Conservation (phyloP, 1,140 invertebrate species). For the Spodoptera frugiperda region DNA sequence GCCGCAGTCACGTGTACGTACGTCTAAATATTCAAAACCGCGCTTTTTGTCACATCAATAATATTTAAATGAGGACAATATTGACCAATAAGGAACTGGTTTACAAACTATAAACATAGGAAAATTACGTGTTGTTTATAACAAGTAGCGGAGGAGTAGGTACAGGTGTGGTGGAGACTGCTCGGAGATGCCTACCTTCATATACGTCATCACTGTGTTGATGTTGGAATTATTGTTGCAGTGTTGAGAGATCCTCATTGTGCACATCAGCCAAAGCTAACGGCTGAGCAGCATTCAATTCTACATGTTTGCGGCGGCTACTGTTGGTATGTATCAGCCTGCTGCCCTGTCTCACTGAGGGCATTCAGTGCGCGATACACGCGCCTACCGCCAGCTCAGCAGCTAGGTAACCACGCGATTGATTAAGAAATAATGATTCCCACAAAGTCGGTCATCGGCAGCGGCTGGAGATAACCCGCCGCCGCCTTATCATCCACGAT, state of each 20-base stretch:
- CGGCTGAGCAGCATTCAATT: no score
- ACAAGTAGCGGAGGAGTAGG: background rate
- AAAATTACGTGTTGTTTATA: background rate
- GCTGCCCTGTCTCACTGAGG: no score
- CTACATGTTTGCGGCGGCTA: no score
- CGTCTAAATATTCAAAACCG: background rate
- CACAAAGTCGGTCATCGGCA: conserved; percentile 7
- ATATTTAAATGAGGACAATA: background rate
- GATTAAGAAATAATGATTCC: background rate
- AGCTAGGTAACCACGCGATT: background rate
- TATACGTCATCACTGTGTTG: no score
- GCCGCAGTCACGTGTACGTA: background rate
- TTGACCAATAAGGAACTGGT: background rate
- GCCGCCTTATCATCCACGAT: conserved; percentile 15
- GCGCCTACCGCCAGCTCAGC: no score
- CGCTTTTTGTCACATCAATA: background rate
- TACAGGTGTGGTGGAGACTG: background rate
- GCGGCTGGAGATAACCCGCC: background rate
- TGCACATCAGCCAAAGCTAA: no score
- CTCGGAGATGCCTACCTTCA: no score
- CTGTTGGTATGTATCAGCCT: no score
- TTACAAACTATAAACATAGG: background rate
- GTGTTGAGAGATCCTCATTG: no score
- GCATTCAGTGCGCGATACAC: no score
- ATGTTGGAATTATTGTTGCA: no score